These are phyloP conservation scores for Hemithea aestivaria DNA, from an alignment of 2,888 invertebrate genomes.

Conservation along the genomic window DNA sequence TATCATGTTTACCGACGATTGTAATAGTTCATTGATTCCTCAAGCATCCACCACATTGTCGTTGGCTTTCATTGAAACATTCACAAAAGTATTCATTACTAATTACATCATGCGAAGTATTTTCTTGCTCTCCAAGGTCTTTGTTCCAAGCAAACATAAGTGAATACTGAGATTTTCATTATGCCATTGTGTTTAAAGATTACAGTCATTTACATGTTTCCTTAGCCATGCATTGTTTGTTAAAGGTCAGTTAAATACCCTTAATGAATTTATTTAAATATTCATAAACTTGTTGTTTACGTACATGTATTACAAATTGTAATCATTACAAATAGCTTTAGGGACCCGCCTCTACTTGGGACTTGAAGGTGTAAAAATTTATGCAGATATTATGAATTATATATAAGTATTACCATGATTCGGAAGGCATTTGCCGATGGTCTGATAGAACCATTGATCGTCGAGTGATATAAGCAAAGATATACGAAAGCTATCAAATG, in stretches of 20 bases:
- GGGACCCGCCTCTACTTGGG: too few relatives aligned
- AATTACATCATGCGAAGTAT: constrained; percentile 4
- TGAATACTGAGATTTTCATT: constrained; percentile 18
- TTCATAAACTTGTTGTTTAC: too few relatives aligned
- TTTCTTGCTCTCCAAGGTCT: constrained; percentile 5
- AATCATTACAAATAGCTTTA: too few relatives aligned
- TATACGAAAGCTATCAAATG: too few relatives aligned
- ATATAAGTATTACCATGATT: too few relatives aligned
- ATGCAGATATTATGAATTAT: too few relatives aligned
- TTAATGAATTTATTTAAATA: background rate
- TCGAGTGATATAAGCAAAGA: too few relatives aligned
- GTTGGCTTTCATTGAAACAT: constrained; percentile 2
- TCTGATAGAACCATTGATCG: too few relatives aligned
- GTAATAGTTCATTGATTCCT: constrained; percentile 4
- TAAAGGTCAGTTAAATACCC: constrained; percentile 2
- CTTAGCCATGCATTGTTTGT: constrained; percentile 17
- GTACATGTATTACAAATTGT: too few relatives aligned
- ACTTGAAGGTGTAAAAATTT: too few relatives aligned
- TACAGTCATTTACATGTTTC: constrained; percentile 21
- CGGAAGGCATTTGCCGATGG: too few relatives aligned
- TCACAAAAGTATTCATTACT: constrained; percentile 2
- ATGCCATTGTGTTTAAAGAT: constrained; percentile 23
- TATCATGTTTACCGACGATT: too few relatives aligned
- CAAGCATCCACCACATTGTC: constrained; percentile 4
- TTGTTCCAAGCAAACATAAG: constrained; percentile 2